phyloP scores from a whole-genome alignment of 2,797 vertebrate species.

The Thunnus albacares region DNA sequence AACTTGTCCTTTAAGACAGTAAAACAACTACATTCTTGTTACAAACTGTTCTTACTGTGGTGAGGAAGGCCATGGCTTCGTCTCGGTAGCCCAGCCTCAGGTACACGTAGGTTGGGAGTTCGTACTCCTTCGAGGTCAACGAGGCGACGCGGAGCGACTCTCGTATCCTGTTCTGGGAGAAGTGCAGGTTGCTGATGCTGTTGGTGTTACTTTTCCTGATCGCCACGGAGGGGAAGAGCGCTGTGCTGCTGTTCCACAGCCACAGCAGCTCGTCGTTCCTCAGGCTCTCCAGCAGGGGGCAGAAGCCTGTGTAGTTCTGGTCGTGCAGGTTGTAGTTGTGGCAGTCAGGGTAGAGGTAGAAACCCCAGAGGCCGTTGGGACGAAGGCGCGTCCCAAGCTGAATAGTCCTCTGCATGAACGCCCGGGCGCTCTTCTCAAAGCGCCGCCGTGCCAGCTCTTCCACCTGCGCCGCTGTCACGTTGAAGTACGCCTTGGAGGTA shows the following conservation, averaged over 20 bases:
- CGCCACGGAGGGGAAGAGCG: conserved; percentile 85
- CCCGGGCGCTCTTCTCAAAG: conserved; percentile 88
- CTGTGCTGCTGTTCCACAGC: conserved; percentile 89
- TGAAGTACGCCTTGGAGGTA: conserved; percentile 78
- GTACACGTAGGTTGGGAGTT: conserved; percentile 87
- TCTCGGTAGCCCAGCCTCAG: conserved; percentile 87
- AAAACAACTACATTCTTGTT: neutral
- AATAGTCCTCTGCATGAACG: conserved; percentile 89
- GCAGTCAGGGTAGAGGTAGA: conserved; percentile 90
- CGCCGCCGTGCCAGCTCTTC: conserved; percentile 82
- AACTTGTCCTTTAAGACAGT: neutral
- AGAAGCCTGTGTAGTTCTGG: conserved; percentile 85
- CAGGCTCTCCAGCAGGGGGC: conserved; percentile 83
- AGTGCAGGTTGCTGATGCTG: conserved; percentile 81
- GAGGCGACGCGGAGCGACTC: conserved; percentile 87
- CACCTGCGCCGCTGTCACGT: conserved; percentile 80
- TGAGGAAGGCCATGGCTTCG: conserved; percentile 84
- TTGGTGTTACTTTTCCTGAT: conserved; percentile 84
- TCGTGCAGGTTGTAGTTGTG: conserved; percentile 89
- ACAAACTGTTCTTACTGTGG: conserved; percentile 74
- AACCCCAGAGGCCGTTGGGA: conserved; percentile 87
- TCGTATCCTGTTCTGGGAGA: conserved; percentile 85
- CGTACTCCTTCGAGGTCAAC: conserved; percentile 80
- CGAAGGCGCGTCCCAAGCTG: conserved; percentile 85
- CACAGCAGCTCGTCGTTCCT: conserved; percentile 89